Conservation (phyloP, 2,797 vertebrate species). For the Tauraco hartlaubi region DNA sequence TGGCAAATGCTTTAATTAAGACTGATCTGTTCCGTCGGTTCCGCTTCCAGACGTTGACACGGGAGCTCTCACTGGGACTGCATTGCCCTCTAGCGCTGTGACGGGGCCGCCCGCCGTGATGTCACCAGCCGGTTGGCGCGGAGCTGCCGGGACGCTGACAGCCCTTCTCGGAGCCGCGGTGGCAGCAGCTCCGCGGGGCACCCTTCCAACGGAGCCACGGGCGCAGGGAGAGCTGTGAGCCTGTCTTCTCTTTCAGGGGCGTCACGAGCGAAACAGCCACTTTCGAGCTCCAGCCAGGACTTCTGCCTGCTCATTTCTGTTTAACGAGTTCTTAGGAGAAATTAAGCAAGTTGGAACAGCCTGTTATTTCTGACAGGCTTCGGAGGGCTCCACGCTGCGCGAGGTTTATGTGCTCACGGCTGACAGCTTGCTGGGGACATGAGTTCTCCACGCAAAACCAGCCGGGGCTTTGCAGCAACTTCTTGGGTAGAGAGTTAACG, state of each 20-base stretch:
- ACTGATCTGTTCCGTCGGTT: not conserved
- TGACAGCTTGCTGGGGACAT: constrained; percentile 43
- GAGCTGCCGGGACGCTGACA: constrained; percentile 52
- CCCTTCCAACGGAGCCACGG: constrained; percentile 27
- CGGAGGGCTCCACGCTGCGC: constrained; percentile 33
- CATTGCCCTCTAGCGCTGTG: constrained; percentile 79
- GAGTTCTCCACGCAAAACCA: not conserved
- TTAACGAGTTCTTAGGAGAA: constrained; percentile 27
- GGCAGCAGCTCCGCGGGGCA: constrained; percentile 13
- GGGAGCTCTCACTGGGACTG: constrained; percentile 39
- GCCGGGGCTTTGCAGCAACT: constrained; percentile 12
- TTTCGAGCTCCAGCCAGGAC: not conserved
- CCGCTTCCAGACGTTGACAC: not conserved
- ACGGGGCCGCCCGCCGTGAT: constrained; percentile 69
- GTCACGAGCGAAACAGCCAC: not conserved
- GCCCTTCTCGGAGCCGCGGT: constrained; percentile 63
- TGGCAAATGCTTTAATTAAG: not conserved
- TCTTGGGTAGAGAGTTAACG: constrained; percentile 61
- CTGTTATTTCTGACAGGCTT: constrained; percentile 32
- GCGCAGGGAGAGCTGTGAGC: not conserved
- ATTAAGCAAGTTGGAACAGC: constrained; percentile 56
- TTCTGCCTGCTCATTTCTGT: not conserved
- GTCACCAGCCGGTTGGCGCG: constrained; percentile 65
- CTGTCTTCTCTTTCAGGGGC: constrained; percentile 13
- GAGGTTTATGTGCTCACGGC: not conserved